These are phyloP conservation scores for Archips crataeganus DNA, from an alignment of 2,888 invertebrate genomes.

Conservation along the genomic window DNA sequence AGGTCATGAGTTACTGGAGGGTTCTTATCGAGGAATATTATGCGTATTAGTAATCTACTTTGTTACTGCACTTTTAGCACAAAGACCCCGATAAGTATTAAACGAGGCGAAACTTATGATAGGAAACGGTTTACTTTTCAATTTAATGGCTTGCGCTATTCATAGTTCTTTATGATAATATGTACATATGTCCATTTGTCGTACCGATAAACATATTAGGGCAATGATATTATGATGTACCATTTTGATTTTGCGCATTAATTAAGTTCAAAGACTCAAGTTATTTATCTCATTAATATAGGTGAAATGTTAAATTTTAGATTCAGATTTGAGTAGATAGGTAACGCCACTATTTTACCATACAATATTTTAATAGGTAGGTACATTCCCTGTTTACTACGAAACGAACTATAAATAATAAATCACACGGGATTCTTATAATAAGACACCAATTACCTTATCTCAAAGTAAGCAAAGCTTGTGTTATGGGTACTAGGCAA, in stretches of 20 bases:
- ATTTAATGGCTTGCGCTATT: not conserved
- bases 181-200: not conserved
- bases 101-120: constrained; percentile 3
- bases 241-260: not conserved
- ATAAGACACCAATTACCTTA: too few relatives aligned
- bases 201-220: not conserved
- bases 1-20: constrained; percentile 78
- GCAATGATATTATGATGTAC: not conserved
- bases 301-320: too few relatives aligned
- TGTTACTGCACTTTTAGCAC: constrained; percentile 48
- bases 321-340: not conserved
- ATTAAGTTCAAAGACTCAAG: not conserved
- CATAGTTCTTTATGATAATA: not conserved
- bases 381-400: too few relatives aligned
- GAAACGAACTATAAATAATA: too few relatives aligned
- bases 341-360: not conserved
- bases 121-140: constrained; percentile 27
- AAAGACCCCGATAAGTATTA: constrained; percentile 38
- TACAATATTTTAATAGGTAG: too few relatives aligned
- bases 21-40: constrained; percentile 63
- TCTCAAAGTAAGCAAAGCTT: too few relatives aligned
- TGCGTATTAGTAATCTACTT: constrained; percentile 63
- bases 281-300: too few relatives aligned
- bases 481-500: too few relatives aligned
- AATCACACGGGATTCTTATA: too few relatives aligned